Percentiles rank a stretch among this genome's conserved stretches.
Evolutionary conservation across 2,797 vertebrate species (phyloP).

Genomic region (Diglossa cyanea): DNA sequence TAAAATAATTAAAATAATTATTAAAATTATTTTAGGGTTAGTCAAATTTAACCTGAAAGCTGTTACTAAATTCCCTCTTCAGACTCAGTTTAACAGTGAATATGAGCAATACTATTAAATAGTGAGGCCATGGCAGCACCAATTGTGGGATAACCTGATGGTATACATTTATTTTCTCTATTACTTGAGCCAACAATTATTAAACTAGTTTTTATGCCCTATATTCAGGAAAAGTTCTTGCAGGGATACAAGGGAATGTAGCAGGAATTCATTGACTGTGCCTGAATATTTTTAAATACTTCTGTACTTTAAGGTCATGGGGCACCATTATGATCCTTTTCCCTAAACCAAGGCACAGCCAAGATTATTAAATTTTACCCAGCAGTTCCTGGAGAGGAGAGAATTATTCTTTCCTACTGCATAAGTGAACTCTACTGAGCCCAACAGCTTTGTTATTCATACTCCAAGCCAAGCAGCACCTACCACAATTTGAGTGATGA

Average conservation of each 20-base stretch:
- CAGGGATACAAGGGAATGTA: neutral
- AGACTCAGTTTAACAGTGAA: neutral
- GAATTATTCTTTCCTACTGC: constrained; percentile 29
- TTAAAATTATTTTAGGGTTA: neutral
- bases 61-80: neutral
- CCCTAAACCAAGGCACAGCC: neutral
- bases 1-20: too few species aligned
- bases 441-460: constrained; percentile 51
- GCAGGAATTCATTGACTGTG: neutral
- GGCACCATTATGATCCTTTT: neutral
- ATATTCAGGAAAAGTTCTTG: neutral
- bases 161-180: neutral
- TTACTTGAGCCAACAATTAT: neutral
- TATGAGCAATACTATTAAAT: neutral
- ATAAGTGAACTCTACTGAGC: constrained; percentile 47
- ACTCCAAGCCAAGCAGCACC: constrained; percentile 53
- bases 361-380: constrained; percentile 1
- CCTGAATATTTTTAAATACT: neutral
- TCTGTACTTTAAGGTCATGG: neutral
- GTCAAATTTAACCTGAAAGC: neutral
- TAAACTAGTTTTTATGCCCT: neutral
- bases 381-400: neutral
- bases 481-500: constrained; percentile 61
- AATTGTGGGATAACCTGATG: neutral
- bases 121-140: neutral